Evolutionary conservation across 2,113 vertebrate species (phyloP).

Genomic region (Poeciliopsis occidentalis): DNA sequence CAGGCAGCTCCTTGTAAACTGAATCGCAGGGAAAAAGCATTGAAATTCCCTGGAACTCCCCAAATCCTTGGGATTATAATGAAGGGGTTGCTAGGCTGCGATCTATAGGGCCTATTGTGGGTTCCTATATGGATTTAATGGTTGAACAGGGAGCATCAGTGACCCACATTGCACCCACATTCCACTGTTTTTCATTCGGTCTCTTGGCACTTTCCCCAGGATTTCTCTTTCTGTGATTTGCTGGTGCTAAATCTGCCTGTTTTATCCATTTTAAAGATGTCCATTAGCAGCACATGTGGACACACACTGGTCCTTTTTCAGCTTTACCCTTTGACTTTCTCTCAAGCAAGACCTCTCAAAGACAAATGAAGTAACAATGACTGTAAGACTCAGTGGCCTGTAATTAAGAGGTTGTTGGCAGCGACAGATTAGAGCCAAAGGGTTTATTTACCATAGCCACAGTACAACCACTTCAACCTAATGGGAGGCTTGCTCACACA

Average conservation of each 20-base stretch:
- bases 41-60: constrained; percentile 67
- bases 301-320: not conserved
- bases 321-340: not conserved
- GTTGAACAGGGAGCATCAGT: constrained; percentile 57
- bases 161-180: constrained; percentile 68
- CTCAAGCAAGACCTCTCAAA: constrained; percentile 7
- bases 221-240: constrained; percentile 42
- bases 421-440: constrained; percentile 3
- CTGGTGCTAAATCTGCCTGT: constrained; percentile 22
- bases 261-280: constrained; percentile 35
- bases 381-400: constrained; percentile 1
- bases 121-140: constrained; percentile 64
- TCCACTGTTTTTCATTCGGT: constrained; percentile 61
- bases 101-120: constrained; percentile 73
- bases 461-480: not conserved
- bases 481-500: not conserved
- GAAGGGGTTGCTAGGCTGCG: constrained; percentile 75
- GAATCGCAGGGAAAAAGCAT: constrained; percentile 25
- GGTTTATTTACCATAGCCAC: constrained; percentile 28
- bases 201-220: constrained; percentile 6
- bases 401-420: constrained; percentile 37
- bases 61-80: constrained; percentile 73
- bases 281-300: constrained; percentile 1
- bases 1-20: constrained; percentile 61
- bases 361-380: constrained; percentile 5